Conservation (phyloP, 2,113 vertebrate species). For the Patagioenas fasciata region DNA sequence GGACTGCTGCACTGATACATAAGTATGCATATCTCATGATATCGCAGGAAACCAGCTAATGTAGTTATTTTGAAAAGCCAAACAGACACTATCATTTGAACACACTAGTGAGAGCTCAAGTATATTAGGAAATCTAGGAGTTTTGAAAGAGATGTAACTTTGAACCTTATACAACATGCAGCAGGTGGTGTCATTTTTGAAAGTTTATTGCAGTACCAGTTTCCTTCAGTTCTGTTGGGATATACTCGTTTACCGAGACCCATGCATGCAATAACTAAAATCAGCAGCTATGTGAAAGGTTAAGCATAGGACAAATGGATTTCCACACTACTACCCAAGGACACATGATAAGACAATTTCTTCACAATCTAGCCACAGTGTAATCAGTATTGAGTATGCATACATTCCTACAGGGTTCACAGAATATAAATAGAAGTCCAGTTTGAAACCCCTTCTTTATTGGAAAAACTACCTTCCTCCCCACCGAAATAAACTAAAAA, state of each 20-base stretch:
- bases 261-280: slow-evolving; percentile 59
- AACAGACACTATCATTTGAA: slow-evolving; percentile 10
- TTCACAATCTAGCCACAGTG: slow-evolving; percentile 17
- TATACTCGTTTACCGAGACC: slow-evolving; percentile 44
- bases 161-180: background rate
- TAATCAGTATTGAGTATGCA: slow-evolving; percentile 60
- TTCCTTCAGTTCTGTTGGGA: slow-evolving; percentile 45
- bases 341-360: slow-evolving; percentile 44
- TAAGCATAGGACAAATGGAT: slow-evolving; percentile 71
- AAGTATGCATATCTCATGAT: background rate
- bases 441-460: background rate
- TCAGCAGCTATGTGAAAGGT: slow-evolving; percentile 58
- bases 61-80: background rate
- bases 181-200: slow-evolving; percentile 45
- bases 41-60: slow-evolving; percentile 14
- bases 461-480: background rate
- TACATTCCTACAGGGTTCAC: background rate
- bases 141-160: background rate
- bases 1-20: background rate
- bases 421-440: slow-evolving; percentile 30
- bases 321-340: slow-evolving; percentile 67
- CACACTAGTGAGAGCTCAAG: background rate
- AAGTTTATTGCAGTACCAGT: slow-evolving; percentile 30
- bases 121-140: background rate
- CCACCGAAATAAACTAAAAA: too few species aligned